These are phyloP conservation scores for Himalopsyche tibetana DNA, from an alignment of 2,888 invertebrate species.

Conservation along the genomic window DNA sequence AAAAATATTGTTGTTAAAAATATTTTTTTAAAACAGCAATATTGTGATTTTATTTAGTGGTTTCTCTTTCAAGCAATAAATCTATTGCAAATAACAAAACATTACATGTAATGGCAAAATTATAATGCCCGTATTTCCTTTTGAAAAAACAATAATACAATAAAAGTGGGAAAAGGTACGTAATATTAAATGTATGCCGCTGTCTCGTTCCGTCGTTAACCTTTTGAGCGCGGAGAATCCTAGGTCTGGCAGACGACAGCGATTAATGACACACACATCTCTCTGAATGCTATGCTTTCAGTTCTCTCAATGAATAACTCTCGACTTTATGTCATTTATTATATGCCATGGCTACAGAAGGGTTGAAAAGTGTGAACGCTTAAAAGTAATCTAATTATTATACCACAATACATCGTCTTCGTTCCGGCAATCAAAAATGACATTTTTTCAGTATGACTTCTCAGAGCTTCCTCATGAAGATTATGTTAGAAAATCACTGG, in stretches of 20 bases:
- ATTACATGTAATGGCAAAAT: no score
- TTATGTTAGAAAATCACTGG: no score
- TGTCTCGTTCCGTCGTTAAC: conserved; percentile 52
- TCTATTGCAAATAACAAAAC: no score
- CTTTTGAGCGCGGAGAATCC: conserved; percentile 63
- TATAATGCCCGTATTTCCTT: no score
- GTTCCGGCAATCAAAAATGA: no score
- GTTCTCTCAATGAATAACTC: conserved; percentile 55
- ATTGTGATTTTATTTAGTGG: no score
- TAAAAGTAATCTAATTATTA: not conserved
- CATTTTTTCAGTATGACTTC: no score
- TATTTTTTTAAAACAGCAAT: no score
- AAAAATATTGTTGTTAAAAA: no score
- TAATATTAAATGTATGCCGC: conserved; percentile 6
- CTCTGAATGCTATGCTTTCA: conserved; percentile 55
- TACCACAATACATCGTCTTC: no score
- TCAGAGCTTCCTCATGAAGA: no score
- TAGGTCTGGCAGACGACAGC: conserved; percentile 51
- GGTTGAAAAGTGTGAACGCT: not conserved
- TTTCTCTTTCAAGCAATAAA: no score
- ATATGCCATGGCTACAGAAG: conserved; percentile 6
- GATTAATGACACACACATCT: conserved; percentile 60
- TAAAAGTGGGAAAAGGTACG: not conserved
- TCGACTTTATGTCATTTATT: conserved; percentile 43
- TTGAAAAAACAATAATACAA: not conserved